These are phyloP conservation scores for Gortyna flavago DNA, from an alignment of 2,888 invertebrate species.

Conservation along the genomic window DNA sequence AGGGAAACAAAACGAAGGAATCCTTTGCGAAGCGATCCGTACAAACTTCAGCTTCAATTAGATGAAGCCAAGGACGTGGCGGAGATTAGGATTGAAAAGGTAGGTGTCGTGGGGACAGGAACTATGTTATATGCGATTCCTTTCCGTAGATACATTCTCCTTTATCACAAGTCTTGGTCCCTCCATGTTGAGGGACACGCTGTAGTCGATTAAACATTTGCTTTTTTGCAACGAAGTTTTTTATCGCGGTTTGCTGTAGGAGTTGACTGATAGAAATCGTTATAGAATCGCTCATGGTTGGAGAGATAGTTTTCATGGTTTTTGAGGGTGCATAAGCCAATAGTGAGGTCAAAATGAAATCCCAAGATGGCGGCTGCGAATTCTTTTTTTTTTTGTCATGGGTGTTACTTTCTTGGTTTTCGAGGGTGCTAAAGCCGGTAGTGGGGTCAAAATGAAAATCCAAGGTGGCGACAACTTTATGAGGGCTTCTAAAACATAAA, in stretches of 20 bases:
- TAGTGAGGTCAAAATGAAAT: no score
- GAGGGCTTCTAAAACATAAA: no score
- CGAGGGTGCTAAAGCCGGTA: not conserved
- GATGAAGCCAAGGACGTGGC: constrained; percentile 31
- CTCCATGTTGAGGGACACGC: not conserved
- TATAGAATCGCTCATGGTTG: no score
- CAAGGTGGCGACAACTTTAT: no score
- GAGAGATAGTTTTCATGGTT: not conserved
- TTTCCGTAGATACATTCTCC: not conserved
- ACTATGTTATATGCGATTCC: not conserved
- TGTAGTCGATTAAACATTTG: not conserved
- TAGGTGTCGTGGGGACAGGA: not conserved
- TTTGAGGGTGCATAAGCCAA: not conserved
- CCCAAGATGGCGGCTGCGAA: not conserved
- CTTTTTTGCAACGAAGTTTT: not conserved
- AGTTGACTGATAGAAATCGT: not conserved
- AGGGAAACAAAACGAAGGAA: constrained; percentile 60
- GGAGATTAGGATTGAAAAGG: constrained; percentile 29
- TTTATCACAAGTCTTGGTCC: not conserved
- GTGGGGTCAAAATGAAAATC: no score
- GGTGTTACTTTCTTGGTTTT: not conserved
- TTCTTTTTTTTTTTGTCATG: no score
- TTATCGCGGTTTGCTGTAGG: not conserved
- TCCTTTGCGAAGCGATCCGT: constrained; percentile 58
- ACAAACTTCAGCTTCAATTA: constrained; percentile 63